These are phyloP conservation scores for Terrapene triunguis DNA, from an alignment of 2,113 vertebrate species.

Conservation along the genomic window DNA sequence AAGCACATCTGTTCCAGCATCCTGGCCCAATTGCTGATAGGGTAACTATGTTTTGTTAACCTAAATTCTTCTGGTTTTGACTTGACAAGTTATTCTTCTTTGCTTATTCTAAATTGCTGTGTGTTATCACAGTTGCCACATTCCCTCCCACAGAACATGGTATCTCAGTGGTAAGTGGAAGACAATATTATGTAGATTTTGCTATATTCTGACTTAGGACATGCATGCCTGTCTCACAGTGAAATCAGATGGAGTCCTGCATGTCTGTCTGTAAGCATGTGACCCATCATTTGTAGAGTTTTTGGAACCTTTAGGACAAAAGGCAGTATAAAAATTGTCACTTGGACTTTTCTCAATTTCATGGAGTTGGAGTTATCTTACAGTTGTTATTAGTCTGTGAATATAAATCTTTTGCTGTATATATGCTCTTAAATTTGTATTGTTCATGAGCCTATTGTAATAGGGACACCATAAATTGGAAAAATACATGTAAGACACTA, in stretches of 20 bases:
- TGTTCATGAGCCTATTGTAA: neutral
- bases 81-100: neutral
- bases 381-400: neutral
- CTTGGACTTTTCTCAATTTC: neutral
- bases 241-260: neutral
- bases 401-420: neutral
- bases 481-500: neutral
- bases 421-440: neutral
- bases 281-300: fast-evolving
- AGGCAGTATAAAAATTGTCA: neutral
- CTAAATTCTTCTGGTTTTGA: neutral
- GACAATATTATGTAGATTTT: neutral
- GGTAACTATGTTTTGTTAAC: neutral
- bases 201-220: neutral
- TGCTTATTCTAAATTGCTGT: neutral
- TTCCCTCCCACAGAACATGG: neutral
- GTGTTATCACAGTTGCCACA: neutral
- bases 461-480: neutral
- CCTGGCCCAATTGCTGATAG: neutral
- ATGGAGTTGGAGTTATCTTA: neutral
- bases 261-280: fast-evolving
- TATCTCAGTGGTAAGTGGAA: neutral
- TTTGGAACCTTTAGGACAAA: neutral
- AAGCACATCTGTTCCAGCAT: neutral
- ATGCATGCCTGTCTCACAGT: neutral